Evolutionary conservation across 2,113 vertebrate genomes (phyloP).

Genomic region (Lichenostomus cassidix): DNA sequence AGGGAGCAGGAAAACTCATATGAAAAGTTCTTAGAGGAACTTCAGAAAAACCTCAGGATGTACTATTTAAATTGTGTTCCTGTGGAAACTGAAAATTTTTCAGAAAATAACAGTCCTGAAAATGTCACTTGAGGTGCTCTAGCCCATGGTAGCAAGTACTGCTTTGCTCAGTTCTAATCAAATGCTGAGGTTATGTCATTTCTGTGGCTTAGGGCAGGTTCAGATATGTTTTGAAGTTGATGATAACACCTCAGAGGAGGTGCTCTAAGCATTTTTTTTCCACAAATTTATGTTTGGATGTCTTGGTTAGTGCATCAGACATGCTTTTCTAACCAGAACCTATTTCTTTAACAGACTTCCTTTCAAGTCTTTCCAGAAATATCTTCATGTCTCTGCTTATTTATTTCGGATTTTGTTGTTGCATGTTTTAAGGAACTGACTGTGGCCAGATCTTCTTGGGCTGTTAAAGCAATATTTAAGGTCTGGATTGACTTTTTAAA

Average conservation of each 20-base stretch:
- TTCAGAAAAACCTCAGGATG: background rate
- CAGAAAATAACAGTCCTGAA: background rate
- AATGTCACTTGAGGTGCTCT: background rate
- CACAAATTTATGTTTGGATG: background rate
- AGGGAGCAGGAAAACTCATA: background rate
- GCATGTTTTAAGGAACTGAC: conserved; percentile 55
- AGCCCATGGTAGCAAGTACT: background rate
- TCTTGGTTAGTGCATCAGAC: conserved; percentile 7
- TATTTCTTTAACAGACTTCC: conserved; percentile 2
- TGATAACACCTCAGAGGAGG: background rate
- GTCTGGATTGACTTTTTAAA: conserved; percentile 28
- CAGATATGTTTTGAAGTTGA: background rate
- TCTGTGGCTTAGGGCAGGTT: background rate
- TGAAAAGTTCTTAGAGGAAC: background rate
- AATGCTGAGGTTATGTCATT: background rate
- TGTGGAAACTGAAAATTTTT: background rate
- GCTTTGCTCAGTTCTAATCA: background rate
- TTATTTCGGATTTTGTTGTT: conserved; percentile 42
- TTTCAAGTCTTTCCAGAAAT: conserved; percentile 38
- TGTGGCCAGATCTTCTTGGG: conserved; percentile 34
- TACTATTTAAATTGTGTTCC: background rate
- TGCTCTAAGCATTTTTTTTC: background rate
- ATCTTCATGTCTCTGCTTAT: conserved; percentile 33
- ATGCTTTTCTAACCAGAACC: conserved; percentile 3
- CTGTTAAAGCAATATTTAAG: conserved; percentile 60